A percentile compares a stretch with the other conserved stretches of the same genome.
Evolutionary conservation across 2,113 vertebrate genomes (phyloP).

Genomic region (Myotis brandtii): DNA sequence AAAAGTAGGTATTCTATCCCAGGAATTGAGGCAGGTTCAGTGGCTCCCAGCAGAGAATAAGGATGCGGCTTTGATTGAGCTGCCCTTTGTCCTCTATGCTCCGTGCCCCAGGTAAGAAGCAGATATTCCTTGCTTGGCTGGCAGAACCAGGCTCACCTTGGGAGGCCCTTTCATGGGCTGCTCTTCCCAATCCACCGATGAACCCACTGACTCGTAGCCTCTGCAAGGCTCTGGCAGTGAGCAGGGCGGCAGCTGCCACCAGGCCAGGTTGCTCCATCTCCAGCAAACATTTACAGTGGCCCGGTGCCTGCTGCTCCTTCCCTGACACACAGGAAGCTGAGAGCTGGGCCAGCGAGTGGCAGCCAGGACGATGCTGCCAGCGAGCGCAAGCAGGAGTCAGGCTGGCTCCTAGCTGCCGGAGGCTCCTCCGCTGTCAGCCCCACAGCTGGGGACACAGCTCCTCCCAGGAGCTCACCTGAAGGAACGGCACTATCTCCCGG

Average conservation of each 20-base stretch:
- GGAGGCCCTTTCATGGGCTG: not conserved
- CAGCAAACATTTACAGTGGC: conserved; percentile 81
- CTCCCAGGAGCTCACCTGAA: conserved; percentile 8
- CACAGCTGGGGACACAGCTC: not conserved
- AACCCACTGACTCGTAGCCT: conserved; percentile 3
- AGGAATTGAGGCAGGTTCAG: not conserved
- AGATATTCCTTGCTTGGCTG: not conserved
- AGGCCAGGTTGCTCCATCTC: conserved; percentile 72
- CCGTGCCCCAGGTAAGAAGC: not conserved
- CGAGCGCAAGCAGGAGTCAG: not conserved
- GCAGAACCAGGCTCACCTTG: not conserved
- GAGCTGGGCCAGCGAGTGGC: conserved; percentile 15
- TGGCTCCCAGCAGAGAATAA: not conserved
- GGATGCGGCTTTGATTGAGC: not conserved
- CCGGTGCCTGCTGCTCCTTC: conserved; percentile 58
- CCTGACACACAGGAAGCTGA: conserved; percentile 71
- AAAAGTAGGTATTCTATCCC: not conserved
- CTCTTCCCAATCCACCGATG: not conserved
- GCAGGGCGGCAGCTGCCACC: not conserved
- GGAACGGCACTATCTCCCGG: not conserved
- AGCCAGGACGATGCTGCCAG: conserved; percentile 70
- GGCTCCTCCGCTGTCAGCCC: not conserved
- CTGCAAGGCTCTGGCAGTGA: conserved; percentile 58
- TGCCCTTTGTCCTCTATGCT: not conserved
- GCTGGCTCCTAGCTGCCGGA: not conserved